phyloP scores from a whole-genome alignment of 2,797 vertebrate species.

The Tenualosa thibaudeaui region DNA sequence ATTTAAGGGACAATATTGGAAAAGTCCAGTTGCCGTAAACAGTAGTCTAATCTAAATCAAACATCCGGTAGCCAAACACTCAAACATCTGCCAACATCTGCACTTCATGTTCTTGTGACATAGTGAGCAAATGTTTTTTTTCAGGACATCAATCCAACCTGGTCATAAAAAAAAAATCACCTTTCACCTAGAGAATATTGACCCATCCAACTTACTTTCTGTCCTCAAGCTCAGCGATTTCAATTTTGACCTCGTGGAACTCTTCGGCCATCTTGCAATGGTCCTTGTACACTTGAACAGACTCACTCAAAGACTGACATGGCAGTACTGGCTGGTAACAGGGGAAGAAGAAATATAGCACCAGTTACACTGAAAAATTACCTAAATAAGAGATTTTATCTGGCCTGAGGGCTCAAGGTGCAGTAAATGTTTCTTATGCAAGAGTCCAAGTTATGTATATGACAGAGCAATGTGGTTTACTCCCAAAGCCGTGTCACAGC shows the following conservation, averaged over 20 bases:
- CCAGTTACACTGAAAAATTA: background rate
- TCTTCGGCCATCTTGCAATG: conserved; percentile 96
- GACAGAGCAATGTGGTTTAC: background rate
- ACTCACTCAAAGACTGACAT: conserved; percentile 87
- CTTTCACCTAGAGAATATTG: background rate
- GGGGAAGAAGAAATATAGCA: background rate
- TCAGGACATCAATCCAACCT: background rate
- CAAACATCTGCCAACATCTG: background rate
- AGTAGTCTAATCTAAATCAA: background rate
- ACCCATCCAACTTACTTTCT: conserved; percentile 81
- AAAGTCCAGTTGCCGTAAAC: background rate
- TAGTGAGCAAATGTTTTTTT: background rate
- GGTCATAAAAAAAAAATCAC: background rate
- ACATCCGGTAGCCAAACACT: background rate
- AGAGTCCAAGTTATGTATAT: background rate
- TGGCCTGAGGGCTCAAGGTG: background rate
- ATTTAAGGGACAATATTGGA: background rate
- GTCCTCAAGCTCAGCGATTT: conserved; percentile 90
- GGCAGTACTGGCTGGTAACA: conserved; percentile 85
- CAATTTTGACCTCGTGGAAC: conserved; percentile 92
- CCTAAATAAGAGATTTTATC: background rate
- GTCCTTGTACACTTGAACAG: conserved; percentile 91
- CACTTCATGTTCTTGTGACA: background rate
- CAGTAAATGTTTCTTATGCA: background rate
- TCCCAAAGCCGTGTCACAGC: background rate